Evolutionary conservation across 1,140 invertebrate species (phyloP).

Genomic region (Bombus turneri): DNA sequence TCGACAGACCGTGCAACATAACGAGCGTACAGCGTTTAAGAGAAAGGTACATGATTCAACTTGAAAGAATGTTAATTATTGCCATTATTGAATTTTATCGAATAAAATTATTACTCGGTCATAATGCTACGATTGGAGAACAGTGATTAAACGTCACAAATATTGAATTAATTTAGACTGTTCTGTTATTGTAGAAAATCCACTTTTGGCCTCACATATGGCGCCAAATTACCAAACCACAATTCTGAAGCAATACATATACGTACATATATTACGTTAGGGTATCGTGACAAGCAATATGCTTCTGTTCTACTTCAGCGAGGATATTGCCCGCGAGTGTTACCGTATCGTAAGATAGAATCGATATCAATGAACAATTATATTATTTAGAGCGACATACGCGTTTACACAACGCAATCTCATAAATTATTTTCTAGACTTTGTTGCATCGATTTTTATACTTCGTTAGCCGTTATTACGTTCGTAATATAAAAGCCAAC

Average conservation of each 20-base stretch:
- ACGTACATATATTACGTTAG: neutral
- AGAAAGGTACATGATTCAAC: neutral
- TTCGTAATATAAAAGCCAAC: too few relatives aligned
- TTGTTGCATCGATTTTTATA: neutral
- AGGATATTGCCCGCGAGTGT: neutral
- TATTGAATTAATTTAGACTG: neutral
- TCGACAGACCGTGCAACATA: neutral
- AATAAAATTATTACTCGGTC: neutral
- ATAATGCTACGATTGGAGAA: neutral
- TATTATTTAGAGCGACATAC: neutral
- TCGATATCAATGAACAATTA: conserved; percentile 8
- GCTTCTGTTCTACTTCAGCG: conserved; percentile 20
- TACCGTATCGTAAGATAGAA: conserved; percentile 6
- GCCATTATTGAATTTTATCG: neutral
- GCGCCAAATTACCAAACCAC: conserved; percentile 16
- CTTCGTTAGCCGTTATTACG: neutral
- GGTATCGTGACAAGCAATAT: conserved; percentile 10
- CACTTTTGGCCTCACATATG: neutral
- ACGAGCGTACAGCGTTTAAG: neutral
- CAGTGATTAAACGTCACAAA: neutral
- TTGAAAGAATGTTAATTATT: neutral
- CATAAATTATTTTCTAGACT: neutral
- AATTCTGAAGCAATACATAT: neutral
- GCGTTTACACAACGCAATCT: neutral
- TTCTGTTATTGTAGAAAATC: neutral